Percentiles rank a stretch among this genome's conserved stretches.
phyloP scores from a whole-genome alignment of 2,888 invertebrate species.

The Lasioglossum marginatum region DNA sequence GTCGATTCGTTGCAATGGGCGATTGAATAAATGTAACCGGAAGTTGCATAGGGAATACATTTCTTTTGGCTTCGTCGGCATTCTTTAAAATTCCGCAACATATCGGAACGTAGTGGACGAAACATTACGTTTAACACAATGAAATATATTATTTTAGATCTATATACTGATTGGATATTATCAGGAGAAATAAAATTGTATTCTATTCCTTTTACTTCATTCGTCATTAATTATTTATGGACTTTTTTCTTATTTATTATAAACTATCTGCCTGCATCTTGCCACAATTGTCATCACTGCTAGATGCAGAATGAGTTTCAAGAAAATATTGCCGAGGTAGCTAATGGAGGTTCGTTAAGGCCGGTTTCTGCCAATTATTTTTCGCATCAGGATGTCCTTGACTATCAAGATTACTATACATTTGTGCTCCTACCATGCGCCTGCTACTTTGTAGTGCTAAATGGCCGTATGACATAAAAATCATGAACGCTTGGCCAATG shows the following conservation, averaged over 20 bases:
- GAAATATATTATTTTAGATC: not conserved
- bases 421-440: not conserved
- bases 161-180: not conserved
- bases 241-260: not conserved
- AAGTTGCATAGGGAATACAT: not conserved
- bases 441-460: not conserved
- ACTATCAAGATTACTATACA: conserved; percentile 1
- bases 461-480: not conserved
- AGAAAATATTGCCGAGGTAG: not conserved
- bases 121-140: not conserved
- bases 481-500: not conserved
- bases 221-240: no score
- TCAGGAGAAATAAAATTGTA: not conserved
- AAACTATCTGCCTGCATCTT: not conserved
- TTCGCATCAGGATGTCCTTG: conserved; percentile 34
- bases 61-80: not conserved
- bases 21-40: not conserved
- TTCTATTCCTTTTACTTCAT: not conserved
- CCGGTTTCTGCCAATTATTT: not conserved
- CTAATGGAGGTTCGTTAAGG: not conserved
- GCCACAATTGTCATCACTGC: not conserved
- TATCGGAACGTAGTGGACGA: not conserved
- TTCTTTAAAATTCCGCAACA: not conserved
- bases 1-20: not conserved
- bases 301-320: not conserved